These are phyloP conservation scores for Columba livia DNA, from an alignment of 2,113 vertebrate species.

Conservation along the genomic window DNA sequence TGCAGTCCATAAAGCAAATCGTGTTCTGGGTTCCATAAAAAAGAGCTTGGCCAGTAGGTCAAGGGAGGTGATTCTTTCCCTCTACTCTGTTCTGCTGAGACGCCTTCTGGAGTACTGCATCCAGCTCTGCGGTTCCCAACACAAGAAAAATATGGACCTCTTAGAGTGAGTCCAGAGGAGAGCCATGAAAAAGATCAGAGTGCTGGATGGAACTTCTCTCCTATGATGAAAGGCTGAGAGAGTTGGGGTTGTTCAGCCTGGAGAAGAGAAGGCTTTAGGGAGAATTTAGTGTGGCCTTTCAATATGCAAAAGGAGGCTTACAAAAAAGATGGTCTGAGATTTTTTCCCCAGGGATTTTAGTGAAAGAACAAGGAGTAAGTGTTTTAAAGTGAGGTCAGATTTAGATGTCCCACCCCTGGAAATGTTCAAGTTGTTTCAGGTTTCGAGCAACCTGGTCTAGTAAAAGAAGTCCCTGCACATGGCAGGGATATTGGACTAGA, in stretches of 20 bases:
- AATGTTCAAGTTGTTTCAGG: neutral
- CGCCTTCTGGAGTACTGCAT: no score
- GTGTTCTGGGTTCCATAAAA: no score
- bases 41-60: no score
- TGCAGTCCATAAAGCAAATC: no score
- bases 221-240: neutral
- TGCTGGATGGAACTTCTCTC: neutral
- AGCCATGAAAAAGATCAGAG: neutral
- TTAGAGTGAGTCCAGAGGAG: neutral
- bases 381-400: neutral
- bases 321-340: neutral
- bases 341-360: neutral
- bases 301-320: neutral
- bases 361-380: neutral
- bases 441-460: neutral
- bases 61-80: no score
- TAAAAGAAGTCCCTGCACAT: neutral
- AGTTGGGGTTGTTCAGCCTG: rapidly evolving
- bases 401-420: neutral
- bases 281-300: neutral
- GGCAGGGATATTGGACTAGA: neutral
- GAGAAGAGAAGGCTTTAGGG: neutral
- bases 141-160: no score
- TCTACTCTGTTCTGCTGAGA: no score
- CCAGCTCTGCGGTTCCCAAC: no score